phyloP scores from a whole-genome alignment of 2,888 invertebrate genomes.

The Acrobasis suavella region DNA sequence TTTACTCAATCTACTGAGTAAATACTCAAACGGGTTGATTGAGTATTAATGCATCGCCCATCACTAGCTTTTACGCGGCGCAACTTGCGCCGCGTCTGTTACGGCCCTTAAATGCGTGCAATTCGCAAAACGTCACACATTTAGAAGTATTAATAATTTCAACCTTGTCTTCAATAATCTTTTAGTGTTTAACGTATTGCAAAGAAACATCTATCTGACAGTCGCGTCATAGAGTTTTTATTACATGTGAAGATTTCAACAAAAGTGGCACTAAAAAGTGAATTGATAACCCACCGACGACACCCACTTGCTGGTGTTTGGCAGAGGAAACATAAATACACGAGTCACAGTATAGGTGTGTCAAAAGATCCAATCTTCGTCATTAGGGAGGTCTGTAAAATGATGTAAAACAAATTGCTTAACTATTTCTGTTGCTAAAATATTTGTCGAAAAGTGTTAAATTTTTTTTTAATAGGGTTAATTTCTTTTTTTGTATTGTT shows the following conservation, averaged over 20 bases:
- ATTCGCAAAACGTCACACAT: neutral
- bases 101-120: too few relatives aligned
- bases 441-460: too few relatives aligned
- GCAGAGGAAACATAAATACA: slow-evolving; percentile 22
- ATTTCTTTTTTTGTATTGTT: too few relatives aligned
- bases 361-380: neutral
- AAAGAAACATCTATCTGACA: neutral
- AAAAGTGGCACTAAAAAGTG: slow-evolving; percentile 16
- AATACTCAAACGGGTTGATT: too few relatives aligned
- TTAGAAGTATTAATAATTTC: neutral
- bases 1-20: too few relatives aligned
- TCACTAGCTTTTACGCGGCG: too few relatives aligned
- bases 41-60: too few relatives aligned
- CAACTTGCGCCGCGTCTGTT: too few relatives aligned
- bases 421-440: too few relatives aligned
- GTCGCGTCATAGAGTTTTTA: slow-evolving; percentile 51
- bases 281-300: slow-evolving; percentile 3
- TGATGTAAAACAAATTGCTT: neutral
- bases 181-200: neutral
- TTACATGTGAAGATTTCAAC: slow-evolving; percentile 27
- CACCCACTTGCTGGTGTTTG: slow-evolving; percentile 21
- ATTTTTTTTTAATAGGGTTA: too few relatives aligned
- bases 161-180: neutral
- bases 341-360: slow-evolving; percentile 18
- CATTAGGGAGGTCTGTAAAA: neutral